Evolutionary conservation across 2,113 vertebrate genomes (phyloP).

Genomic region (Rhea americana): DNA sequence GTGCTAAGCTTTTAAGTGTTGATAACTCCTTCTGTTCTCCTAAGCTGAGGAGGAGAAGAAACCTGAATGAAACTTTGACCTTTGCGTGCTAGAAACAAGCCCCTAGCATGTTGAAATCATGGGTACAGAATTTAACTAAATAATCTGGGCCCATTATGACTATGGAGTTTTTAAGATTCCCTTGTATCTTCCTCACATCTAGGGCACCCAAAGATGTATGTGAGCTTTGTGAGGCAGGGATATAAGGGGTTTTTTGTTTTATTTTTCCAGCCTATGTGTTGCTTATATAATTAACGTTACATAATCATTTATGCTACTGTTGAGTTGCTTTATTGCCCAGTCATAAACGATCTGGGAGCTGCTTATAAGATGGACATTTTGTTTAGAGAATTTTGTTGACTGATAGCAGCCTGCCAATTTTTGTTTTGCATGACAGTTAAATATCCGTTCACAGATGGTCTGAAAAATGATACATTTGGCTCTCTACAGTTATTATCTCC

Average conservation of each 20-base stretch:
- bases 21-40: not conserved
- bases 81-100: not conserved
- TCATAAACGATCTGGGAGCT: not conserved
- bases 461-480: conserved; percentile 37
- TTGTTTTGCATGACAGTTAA: conserved; percentile 20
- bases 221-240: not conserved
- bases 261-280: rapidly evolving
- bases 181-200: not conserved
- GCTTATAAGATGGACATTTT: not conserved
- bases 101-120: not conserved
- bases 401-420: conserved; percentile 25
- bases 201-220: rapidly evolving
- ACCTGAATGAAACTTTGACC: not conserved
- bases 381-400: conserved; percentile 17
- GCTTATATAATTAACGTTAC: not conserved
- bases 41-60: not conserved
- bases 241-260: not conserved
- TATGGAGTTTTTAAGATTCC: not conserved
- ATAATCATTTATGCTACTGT: not conserved
- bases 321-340: not conserved
- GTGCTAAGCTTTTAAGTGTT: not conserved
- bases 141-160: not conserved
- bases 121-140: not conserved
- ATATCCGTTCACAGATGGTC: conserved; percentile 44
- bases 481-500: not conserved